These are phyloP conservation scores for Typhlichthys eigenmanni DNA, from an alignment of 2,797 vertebrate genomes.

Conservation along the genomic window DNA sequence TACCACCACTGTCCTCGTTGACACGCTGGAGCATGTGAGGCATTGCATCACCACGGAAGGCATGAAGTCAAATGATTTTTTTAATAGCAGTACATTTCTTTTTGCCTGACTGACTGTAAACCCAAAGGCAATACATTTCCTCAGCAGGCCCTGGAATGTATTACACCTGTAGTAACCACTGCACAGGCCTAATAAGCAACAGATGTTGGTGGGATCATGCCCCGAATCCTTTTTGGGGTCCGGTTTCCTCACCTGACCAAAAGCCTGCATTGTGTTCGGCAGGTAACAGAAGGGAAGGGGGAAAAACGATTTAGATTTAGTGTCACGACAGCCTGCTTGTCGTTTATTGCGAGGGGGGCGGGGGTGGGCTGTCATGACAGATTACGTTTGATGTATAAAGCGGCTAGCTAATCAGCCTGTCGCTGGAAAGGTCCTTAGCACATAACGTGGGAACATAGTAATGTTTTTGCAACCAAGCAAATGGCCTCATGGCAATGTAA, in stretches of 20 bases:
- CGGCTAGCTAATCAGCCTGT: conserved; percentile 17
- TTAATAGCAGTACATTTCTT: conserved; percentile 54
- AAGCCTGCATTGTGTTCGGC: conserved; percentile 51
- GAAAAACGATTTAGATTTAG: conserved; percentile 63
- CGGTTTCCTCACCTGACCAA: conserved; percentile 60
- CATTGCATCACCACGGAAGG: conserved; percentile 50
- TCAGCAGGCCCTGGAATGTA: conserved; percentile 73
- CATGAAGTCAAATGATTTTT: conserved; percentile 65
- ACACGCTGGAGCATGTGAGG: conserved; percentile 44
- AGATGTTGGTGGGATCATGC: conserved; percentile 69
- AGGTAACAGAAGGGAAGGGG: neutral
- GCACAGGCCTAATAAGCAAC: conserved; percentile 71
- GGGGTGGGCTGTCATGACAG: conserved; percentile 41
- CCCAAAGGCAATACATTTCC: conserved; percentile 77
- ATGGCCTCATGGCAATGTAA: conserved; percentile 22
- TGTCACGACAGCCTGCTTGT: conserved; percentile 38
- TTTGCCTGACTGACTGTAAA: conserved; percentile 60
- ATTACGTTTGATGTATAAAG: conserved; percentile 50
- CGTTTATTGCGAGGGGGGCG: conserved; percentile 27
- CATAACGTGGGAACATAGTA: conserved; percentile 40
- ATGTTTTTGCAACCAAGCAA: conserved; percentile 28
- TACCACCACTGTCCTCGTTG: conserved; percentile 10
- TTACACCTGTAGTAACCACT: conserved; percentile 79
- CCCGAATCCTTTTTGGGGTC: conserved; percentile 59
- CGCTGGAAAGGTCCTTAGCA: conserved; percentile 15